Base-by-base conservation (phyloP, 2,888 invertebrate species). In the Marronus borbonicus region DNA sequence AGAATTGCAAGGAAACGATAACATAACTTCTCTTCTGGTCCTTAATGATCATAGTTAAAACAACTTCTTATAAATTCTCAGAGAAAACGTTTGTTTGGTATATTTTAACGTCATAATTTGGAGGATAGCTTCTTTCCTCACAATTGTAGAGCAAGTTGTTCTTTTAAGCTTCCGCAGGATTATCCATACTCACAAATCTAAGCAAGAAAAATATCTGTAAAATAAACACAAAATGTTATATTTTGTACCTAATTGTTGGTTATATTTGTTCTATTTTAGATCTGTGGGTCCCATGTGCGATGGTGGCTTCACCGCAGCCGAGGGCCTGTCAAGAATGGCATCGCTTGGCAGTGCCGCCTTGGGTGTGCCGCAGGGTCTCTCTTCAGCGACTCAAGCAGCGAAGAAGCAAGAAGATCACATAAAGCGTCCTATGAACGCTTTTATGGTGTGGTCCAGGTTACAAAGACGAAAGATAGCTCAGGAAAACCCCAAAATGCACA, bases 401-500 rank as follows among this genome's bases (percentile, higher is more conserved):
- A 90, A 90, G 84, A 92, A 92, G 85, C 95, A 93, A 81, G 94
- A 94, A 84, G 96, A 96, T 85, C 97, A 98, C 89, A 97, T 98
- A 84, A 98, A 98, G 88, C 91, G 98, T 82, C 98, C 98, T 50
- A 98, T 98, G 98, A 98, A 98, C 89, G 98, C 98, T 0, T 98
- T 98, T 89, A 98, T 98, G 98, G 98, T 98, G 69, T 98, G 98
- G 98, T 97, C 97, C 12, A 90, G 98, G 80, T 91, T 97, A 76
- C 98, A 98, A 88, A 90, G 98, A 83, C 90, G 97, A 85, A 98
- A 98, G 90, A 98, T 98, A 85, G 98, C 98, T 0, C 97, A 98
- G 89, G 98, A 98, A 85, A 98, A 98, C 88, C 98, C 98, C 0
- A 98, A 98, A 91, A 98, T 98, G 98, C 98, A 98, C 89, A 98